A percentile compares a stretch with the other conserved stretches of the same genome.
Evolutionary conservation across 2,888 invertebrate species (phyloP).

Genomic region (Limnephilus auricula): DNA sequence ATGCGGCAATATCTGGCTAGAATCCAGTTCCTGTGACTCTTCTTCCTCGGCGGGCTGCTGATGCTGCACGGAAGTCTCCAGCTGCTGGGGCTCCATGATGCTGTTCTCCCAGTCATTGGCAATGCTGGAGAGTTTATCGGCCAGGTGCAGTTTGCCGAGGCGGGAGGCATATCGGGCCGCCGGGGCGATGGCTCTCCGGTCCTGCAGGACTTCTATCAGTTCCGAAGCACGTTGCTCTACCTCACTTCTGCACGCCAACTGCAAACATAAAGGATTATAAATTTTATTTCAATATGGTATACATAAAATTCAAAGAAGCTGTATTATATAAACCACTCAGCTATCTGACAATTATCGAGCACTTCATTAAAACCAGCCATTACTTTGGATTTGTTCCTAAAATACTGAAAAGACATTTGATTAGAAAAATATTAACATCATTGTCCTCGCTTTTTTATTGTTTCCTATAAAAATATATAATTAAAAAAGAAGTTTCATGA

Average conservation of each 20-base stretch:
- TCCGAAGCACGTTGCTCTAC: constrained; percentile 92
- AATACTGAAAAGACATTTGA: too few species aligned
- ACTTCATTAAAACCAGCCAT: too few species aligned
- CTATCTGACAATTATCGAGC: too few species aligned
- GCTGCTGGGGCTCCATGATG: neutral
- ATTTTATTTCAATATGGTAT: neutral
- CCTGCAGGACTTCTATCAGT: constrained; percentile 88
- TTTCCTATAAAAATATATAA: too few species aligned
- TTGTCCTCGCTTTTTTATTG: too few species aligned
- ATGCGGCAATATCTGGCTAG: constrained; percentile 75
- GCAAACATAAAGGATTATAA: constrained; percentile 68
- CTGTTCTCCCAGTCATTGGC: constrained; percentile 69
- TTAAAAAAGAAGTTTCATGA: too few species aligned
- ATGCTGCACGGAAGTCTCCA: constrained; percentile 71
- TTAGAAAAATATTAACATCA: too few species aligned
- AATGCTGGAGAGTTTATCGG: constrained; percentile 84
- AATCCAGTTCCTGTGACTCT: constrained; percentile 70
- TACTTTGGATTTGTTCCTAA: too few species aligned
- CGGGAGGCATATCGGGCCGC: constrained; percentile 94
- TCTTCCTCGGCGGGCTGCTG: constrained; percentile 62
- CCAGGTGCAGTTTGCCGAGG: constrained; percentile 86
- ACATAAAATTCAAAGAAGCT: too few species aligned
- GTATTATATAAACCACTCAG: too few species aligned
- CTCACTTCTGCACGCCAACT: constrained; percentile 91
- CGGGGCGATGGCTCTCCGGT: constrained; percentile 86